phyloP scores from a whole-genome alignment of 2,888 invertebrate species.

The Eledone cirrhosa region DNA sequence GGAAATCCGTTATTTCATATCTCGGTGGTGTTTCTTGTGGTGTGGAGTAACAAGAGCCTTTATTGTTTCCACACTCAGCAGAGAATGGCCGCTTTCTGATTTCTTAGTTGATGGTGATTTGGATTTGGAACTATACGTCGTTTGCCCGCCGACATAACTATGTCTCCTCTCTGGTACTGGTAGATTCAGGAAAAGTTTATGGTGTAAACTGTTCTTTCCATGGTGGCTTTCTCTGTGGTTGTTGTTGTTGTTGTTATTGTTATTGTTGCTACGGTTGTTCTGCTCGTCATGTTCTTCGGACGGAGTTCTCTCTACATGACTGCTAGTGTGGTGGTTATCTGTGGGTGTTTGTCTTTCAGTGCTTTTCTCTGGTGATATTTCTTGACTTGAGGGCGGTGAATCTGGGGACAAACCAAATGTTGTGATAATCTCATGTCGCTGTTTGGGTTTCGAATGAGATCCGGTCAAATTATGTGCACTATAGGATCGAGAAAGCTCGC shows the following conservation, averaged over 20 bases:
- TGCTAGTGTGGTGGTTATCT: not conserved
- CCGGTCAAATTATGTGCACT: not conserved
- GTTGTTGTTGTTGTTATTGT: not conserved
- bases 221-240: not conserved
- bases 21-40: constrained; percentile 3
- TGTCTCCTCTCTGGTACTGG: constrained; percentile 7
- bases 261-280: not conserved
- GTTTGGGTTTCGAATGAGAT: not conserved
- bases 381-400: constrained; percentile 9
- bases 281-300: not conserved
- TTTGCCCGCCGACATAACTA: constrained; percentile 16
- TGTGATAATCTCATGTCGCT: constrained; percentile 17
- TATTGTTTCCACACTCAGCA: not conserved
- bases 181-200: not conserved
- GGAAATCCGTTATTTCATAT: not conserved
- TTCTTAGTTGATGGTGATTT: not conserved
- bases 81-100: not conserved
- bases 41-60: not conserved
- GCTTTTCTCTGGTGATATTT: not conserved
- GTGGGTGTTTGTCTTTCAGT: not conserved
- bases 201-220: not conserved
- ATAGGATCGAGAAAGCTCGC: not conserved
- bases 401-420: constrained; percentile 11
- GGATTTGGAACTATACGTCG: not conserved
- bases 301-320: not conserved